Evolutionary conservation across 1,140 invertebrate genomes (phyloP).

Genomic region (Choristoneura fumiferana): DNA sequence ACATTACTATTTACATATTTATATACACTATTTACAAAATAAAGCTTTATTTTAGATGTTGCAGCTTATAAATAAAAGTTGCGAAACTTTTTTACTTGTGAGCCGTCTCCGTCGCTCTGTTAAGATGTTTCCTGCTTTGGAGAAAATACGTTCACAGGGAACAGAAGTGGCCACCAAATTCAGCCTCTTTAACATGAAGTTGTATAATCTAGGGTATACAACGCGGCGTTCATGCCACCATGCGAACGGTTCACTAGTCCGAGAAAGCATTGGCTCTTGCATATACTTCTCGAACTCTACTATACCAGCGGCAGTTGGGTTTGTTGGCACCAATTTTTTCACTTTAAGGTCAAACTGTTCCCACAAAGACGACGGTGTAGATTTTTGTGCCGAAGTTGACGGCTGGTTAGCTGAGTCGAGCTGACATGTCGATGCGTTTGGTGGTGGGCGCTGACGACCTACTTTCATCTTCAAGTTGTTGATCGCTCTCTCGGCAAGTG

Average conservation of each 20-base stretch:
- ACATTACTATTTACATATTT: too few species aligned
- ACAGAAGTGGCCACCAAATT: conserved; percentile 21
- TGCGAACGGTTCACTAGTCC: conserved; percentile 27
- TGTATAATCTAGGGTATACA: conserved; percentile 17
- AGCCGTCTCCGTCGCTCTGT: background rate
- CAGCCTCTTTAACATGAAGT: conserved; percentile 10
- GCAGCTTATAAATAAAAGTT: background rate
- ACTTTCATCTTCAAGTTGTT: background rate
- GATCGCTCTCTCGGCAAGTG: background rate
- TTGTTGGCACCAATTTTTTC: conserved; percentile 4
- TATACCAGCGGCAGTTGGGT: conserved; percentile 26
- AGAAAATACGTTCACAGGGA: conserved; percentile 24
- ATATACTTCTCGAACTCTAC: conserved; percentile 32
- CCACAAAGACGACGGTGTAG: conserved; percentile 20
- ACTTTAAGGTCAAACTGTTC: conserved; percentile 24
- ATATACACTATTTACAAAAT: too few species aligned
- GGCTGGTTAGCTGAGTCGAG: background rate
- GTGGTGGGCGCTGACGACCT: background rate
- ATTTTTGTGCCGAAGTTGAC: background rate
- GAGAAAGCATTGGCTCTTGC: conserved; percentile 24
- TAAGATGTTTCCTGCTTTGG: conserved; percentile 17
- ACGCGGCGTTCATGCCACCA: conserved; percentile 30
- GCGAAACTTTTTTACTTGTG: background rate
- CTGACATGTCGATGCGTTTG: background rate
- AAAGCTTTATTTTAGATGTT: too few species aligned